Conservation (phyloP, 2,888 invertebrate species). For the Pachycephus smyrnensis region DNA sequence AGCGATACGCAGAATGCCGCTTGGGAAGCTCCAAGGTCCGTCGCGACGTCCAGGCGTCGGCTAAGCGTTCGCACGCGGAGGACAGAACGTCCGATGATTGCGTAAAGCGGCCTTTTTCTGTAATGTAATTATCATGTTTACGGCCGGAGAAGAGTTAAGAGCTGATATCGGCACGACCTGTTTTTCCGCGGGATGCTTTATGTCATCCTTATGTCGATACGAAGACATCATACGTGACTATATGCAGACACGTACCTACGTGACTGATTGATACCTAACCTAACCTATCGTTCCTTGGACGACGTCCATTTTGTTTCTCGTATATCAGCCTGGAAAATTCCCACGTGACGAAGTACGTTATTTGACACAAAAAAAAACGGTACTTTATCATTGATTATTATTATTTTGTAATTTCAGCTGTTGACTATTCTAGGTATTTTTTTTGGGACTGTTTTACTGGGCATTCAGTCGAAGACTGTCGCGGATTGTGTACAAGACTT, state of each 20-base stretch:
- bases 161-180: not conserved
- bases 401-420: too few relatives aligned
- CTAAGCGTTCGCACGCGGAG: not conserved
- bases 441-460: too few relatives aligned
- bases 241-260: not conserved
- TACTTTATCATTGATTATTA: too few relatives aligned
- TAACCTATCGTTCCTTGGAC: not conserved
- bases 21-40: not conserved
- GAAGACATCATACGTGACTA: not conserved
- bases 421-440: too few relatives aligned
- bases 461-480: not conserved
- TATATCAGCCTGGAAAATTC: not conserved
- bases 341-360: accelerated
- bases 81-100: not conserved
- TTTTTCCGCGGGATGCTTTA: not conserved
- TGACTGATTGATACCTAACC: not conserved
- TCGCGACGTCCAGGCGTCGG: not conserved
- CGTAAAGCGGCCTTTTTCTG: not conserved
- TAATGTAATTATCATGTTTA: slow-evolving; percentile 19
- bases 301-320: not conserved
- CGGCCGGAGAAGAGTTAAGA: not conserved
- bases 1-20: not conserved
- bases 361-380: not conserved
- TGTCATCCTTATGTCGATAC: not conserved
- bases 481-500: not conserved